Evolutionary conservation across 2,888 invertebrate genomes (phyloP).

Genomic region (Ophion obscuratus): DNA sequence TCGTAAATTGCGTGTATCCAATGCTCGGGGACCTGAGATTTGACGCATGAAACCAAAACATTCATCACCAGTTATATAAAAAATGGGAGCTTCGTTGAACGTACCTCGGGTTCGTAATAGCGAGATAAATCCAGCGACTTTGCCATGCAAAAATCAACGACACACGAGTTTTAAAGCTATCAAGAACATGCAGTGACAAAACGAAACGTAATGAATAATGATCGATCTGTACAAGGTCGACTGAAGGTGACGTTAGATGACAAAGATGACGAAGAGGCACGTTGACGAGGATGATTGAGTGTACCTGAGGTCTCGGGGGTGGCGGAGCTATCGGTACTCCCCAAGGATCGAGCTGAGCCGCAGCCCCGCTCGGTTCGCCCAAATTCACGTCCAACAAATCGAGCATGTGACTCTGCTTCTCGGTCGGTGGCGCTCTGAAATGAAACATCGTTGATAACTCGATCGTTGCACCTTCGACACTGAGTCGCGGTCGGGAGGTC

Average conservation of each 20-base stretch:
- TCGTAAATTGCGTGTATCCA: not conserved
- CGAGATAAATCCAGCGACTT: constrained; percentile 81
- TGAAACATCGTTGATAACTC: constrained; percentile 42
- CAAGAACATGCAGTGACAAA: constrained; percentile 49
- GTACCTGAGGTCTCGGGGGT: constrained; percentile 86
- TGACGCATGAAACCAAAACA: not conserved
- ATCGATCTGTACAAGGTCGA: constrained; percentile 4
- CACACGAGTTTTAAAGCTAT: constrained; percentile 33
- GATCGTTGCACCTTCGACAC: constrained; percentile 21
- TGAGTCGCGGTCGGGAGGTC: not conserved
- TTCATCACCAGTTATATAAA: not conserved
- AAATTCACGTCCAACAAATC: constrained; percentile 94
- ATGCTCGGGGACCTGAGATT: not conserved
- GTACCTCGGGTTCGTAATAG: constrained; percentile 75
- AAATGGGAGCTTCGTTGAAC: constrained; percentile 57
- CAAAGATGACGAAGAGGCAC: constrained; percentile 37
- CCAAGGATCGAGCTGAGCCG: constrained; percentile 90
- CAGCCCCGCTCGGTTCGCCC: constrained; percentile 86
- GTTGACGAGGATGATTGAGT: constrained; percentile 26
- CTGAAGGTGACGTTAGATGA: constrained; percentile 17
- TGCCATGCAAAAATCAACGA: constrained; percentile 67
- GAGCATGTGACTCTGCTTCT: constrained; percentile 90
- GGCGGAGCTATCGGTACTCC: constrained; percentile 87
- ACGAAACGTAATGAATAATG: constrained; percentile 55
- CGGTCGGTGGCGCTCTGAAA: constrained; percentile 80